phyloP scores from a whole-genome alignment of 1,140 invertebrate genomes.

The Anoplolepis gracilipes region DNA sequence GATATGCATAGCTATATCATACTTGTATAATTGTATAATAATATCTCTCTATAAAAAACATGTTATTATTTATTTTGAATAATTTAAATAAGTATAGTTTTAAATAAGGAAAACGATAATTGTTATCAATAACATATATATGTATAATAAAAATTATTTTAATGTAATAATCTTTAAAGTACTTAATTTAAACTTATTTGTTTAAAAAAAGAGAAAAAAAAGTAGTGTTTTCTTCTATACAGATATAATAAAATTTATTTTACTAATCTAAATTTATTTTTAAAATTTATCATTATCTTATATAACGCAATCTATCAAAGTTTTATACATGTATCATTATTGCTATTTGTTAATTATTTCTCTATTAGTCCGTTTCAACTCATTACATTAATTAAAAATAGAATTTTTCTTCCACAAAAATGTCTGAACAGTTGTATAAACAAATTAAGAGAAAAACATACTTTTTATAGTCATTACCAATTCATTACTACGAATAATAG shows the following conservation, averaged over 20 bases:
- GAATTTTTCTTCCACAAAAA: not conserved
- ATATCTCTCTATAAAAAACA: not conserved
- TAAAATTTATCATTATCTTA: not conserved
- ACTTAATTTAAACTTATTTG: not conserved
- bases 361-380: not conserved
- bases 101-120: not conserved
- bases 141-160: not conserved
- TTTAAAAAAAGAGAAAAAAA: not conserved
- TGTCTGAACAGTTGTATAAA: not conserved
- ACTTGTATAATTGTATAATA: not conserved
- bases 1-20: not conserved
- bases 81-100: not conserved
- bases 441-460: not conserved
- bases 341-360: not conserved
- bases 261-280: constrained; percentile 3
- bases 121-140: not conserved
- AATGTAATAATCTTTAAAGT: not conserved
- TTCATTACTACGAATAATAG: not conserved
- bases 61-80: not conserved
- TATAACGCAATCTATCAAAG: not conserved
- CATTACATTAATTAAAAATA: not conserved
- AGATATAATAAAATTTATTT: not conserved
- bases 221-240: not conserved
- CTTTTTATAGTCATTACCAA: constrained; percentile 5
- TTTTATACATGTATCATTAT: not conserved